phyloP scores from a whole-genome alignment of 1,140 invertebrate genomes.

The Halesus radiatus region DNA sequence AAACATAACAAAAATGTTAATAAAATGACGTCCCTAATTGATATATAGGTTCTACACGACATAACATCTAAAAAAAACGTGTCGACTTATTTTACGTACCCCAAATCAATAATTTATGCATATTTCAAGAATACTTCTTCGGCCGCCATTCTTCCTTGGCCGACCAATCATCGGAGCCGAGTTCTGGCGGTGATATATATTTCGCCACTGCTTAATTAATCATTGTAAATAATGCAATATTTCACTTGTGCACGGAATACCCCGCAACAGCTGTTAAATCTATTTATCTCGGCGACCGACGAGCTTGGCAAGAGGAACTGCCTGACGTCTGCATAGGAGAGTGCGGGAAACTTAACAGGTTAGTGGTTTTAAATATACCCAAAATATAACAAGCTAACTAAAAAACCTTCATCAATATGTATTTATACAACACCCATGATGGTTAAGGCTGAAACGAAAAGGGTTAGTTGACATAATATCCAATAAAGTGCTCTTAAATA shows the following conservation, averaged over 20 bases:
- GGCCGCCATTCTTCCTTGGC: conserved; percentile 4
- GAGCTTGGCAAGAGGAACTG: neutral
- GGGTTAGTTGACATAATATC: no score
- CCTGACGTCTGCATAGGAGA: neutral
- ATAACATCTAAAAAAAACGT: conserved; percentile 5
- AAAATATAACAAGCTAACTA: no score
- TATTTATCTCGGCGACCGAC: conserved; percentile 27
- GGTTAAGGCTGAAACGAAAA: no score
- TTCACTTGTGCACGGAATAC: conserved; percentile 27
- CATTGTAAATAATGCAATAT: conserved; percentile 49
- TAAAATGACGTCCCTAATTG: neutral
- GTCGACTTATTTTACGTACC: neutral
- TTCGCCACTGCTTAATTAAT: conserved; percentile 46
- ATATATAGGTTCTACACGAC: conserved; percentile 3
- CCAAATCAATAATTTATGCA: conserved; percentile 2
- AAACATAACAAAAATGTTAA: no score
- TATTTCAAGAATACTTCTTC: neutral
- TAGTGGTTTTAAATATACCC: neutral
- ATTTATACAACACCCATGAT: no score
- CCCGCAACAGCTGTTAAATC: conserved; percentile 26
- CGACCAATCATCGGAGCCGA: conserved; percentile 29
- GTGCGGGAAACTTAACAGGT: neutral
- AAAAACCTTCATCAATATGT: no score
- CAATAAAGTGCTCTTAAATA: no score
- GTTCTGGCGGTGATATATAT: conserved; percentile 36